A percentile compares a stretch with the other conserved stretches of the same genome.
Conservation (phyloP, 2,113 vertebrate species). For the Ammodytes marinus region DNA sequence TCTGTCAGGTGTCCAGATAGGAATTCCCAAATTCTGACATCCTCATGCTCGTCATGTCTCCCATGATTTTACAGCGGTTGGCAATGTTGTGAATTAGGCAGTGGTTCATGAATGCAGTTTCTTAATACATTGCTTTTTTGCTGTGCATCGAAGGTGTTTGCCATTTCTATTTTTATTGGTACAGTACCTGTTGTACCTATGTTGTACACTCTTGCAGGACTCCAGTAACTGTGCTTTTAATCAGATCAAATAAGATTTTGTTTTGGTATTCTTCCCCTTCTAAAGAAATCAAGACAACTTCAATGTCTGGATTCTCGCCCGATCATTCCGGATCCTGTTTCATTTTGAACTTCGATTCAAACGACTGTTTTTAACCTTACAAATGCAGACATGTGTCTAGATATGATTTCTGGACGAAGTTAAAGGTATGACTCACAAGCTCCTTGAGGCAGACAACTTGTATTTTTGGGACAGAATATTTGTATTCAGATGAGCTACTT, state of each 20-base stretch:
- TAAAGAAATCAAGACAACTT: slow-evolving; percentile 9
- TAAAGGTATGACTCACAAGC: slow-evolving; percentile 48
- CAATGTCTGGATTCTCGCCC: slow-evolving; percentile 10
- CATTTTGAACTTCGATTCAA: slow-evolving; percentile 8
- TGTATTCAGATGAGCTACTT: slow-evolving; percentile 64
- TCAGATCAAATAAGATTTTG: not conserved
- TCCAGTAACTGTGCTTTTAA: not conserved
- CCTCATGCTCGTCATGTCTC: slow-evolving; percentile 60
- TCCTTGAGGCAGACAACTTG: slow-evolving; percentile 26
- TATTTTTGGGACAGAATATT: slow-evolving; percentile 47
- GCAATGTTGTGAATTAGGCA: slow-evolving; percentile 63
- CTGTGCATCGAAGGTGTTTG: slow-evolving; percentile 1
- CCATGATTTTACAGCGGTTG: slow-evolving; percentile 51
- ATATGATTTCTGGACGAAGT: slow-evolving; percentile 48
- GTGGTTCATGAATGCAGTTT: slow-evolving; percentile 24
- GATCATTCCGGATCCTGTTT: slow-evolving; percentile 8
- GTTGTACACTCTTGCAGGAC: not conserved
- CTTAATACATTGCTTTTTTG: not conserved
- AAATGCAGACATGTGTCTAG: slow-evolving; percentile 47
- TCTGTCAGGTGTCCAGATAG: slow-evolving; percentile 77
- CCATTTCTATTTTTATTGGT: not conserved
- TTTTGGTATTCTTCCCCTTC: slow-evolving; percentile 14
- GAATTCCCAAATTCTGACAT: slow-evolving; percentile 64
- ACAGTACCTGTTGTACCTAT: not conserved
- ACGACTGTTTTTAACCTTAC: slow-evolving; percentile 13